phyloP scores from a whole-genome alignment of 2,888 invertebrate species.

The Notodonta dromedarius region DNA sequence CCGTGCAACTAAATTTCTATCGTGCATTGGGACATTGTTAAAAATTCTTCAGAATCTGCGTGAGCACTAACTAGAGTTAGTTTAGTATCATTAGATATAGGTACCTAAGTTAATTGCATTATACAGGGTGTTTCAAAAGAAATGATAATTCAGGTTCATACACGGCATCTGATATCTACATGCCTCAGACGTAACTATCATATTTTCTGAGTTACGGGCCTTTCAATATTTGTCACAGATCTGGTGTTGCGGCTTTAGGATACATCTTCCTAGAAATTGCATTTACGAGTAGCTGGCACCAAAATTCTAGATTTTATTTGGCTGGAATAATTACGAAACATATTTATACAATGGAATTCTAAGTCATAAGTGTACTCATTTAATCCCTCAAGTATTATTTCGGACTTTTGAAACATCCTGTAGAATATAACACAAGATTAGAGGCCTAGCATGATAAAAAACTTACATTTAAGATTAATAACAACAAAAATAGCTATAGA shows the following conservation, averaged over 20 bases:
- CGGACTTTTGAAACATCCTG: not conserved
- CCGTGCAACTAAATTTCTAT: constrained; percentile 11
- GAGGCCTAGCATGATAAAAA: constrained; percentile 30
- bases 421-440: constrained; percentile 18
- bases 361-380: too few species aligned
- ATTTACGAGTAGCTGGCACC: too few species aligned
- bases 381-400: too few species aligned
- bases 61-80: not conserved
- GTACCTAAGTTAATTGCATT: not conserved
- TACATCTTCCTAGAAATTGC: too few species aligned
- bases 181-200: too few species aligned
- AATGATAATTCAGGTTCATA: not conserved
- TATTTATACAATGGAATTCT: too few species aligned
- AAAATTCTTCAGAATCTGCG: not conserved
- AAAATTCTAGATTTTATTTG: too few species aligned
- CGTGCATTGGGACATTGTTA: constrained; percentile 1
- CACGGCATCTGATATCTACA: too few species aligned
- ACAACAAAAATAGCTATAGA: constrained; percentile 11
- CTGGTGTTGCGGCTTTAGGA: too few species aligned
- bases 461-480: constrained; percentile 22
- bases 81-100: not conserved
- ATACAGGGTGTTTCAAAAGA: not conserved
- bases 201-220: too few species aligned
- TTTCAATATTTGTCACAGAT: not conserved
- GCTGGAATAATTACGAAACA: too few species aligned